Evolutionary conservation across 30 jellyfish, hydroid and myxozoan species (phyloP).

Genomic region (Aurelia aurita): DNA sequence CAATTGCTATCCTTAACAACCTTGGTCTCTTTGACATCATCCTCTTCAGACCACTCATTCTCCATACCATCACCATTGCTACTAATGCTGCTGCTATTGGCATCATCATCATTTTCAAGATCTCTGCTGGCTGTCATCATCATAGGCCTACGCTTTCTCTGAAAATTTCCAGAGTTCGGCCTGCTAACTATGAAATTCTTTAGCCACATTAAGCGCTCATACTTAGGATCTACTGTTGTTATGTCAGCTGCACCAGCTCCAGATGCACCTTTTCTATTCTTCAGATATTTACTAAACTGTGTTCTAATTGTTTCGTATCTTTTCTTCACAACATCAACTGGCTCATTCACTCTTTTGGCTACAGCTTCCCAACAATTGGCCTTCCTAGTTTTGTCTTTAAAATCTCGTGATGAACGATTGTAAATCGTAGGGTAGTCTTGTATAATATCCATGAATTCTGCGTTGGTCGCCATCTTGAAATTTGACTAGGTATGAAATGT

Average conservation of each 20-base stretch:
- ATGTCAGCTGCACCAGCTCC: slow-evolving; percentile 50
- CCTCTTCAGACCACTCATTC: too few relatives aligned
- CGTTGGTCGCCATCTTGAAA: not conserved
- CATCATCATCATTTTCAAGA: too few relatives aligned
- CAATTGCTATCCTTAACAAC: too few relatives aligned
- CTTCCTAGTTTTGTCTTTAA: slow-evolving; percentile 14
- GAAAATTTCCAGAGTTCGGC: too few relatives aligned
- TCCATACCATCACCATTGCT: too few relatives aligned
- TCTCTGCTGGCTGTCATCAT: too few relatives aligned
- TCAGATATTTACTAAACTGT: slow-evolving; percentile 48
- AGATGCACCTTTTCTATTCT: slow-evolving; percentile 44
- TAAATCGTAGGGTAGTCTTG: slow-evolving; percentile 27
- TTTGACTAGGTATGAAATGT: too few relatives aligned
- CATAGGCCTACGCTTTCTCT: too few relatives aligned
- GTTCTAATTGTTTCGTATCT: slow-evolving; percentile 41
- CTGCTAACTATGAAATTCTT: not conserved
- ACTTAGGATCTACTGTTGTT: slow-evolving; percentile 2
- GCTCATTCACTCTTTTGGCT: not conserved
- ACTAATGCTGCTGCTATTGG: too few relatives aligned
- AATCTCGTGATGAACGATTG: slow-evolving; percentile 26
- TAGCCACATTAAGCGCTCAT: slow-evolving; percentile 50
- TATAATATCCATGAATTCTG: slow-evolving; percentile 12
- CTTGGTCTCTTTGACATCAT: too few relatives aligned
- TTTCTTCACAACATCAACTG: slow-evolving; percentile 22
- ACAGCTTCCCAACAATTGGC: slow-evolving; percentile 23